phyloP scores from a whole-genome alignment of 1,140 invertebrate genomes.

The Galleria mellonella region DNA sequence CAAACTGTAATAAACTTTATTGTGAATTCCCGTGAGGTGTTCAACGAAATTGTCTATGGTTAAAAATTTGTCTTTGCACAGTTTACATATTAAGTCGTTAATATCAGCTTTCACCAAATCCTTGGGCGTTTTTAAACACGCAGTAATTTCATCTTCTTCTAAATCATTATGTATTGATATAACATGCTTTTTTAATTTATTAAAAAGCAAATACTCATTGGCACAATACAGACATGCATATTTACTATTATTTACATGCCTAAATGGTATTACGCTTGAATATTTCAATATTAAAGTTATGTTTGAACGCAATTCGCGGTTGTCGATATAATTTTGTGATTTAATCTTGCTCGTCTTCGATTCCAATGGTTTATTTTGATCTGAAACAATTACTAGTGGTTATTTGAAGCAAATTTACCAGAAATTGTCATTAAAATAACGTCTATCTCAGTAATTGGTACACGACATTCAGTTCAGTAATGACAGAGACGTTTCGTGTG shows the following conservation, averaged over 20 bases:
- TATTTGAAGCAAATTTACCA: no score
- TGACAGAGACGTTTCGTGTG: no score
- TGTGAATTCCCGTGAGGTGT: not conserved
- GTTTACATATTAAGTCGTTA: constrained; percentile 9
- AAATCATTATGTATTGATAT: constrained; percentile 4
- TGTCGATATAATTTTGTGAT: constrained; percentile 12
- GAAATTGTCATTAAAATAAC: no score
- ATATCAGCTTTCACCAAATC: constrained; percentile 11
- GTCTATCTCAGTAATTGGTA: no score
- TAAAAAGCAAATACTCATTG: constrained; percentile 4
- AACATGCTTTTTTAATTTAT: constrained; percentile 7
- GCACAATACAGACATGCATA: constrained; percentile 12
- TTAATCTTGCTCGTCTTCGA: constrained; percentile 20
- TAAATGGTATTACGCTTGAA: constrained; percentile 8
- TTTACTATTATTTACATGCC: constrained; percentile 8
- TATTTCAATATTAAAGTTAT: constrained; percentile 11
- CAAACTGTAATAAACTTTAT: constrained; percentile 1
- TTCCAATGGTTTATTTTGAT: constrained; percentile 4
- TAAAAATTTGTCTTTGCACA: not conserved
- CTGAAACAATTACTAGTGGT: no score
- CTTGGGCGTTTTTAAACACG: constrained; percentile 6
- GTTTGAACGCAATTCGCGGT: constrained; percentile 5
- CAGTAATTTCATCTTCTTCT: constrained; percentile 1
- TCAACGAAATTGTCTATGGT: constrained; percentile 6
- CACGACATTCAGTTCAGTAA: no score